Conservation (phyloP, 2,888 invertebrate genomes). For the Papilio gigon region DNA sequence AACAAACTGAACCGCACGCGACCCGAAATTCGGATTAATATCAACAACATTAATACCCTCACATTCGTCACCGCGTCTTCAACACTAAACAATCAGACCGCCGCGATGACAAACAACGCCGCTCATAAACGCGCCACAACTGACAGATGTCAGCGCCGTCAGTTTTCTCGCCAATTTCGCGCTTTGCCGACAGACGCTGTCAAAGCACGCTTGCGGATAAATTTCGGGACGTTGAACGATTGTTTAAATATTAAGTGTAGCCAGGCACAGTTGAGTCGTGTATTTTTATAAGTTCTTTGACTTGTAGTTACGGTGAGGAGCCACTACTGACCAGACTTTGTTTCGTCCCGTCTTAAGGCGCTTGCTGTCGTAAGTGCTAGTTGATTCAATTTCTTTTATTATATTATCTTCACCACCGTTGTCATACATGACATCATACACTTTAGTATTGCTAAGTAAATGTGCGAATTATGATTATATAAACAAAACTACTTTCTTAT, state of each 20-base stretch:
- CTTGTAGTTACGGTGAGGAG: too few species aligned
- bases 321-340: too few species aligned
- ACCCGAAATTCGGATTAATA: conserved; percentile 13
- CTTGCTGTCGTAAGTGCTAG: too few species aligned
- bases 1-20: neutral
- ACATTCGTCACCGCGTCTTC: conserved; percentile 32
- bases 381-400: too few species aligned
- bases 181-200: conserved; percentile 32
- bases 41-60: conserved; percentile 28
- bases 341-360: too few species aligned
- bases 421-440: too few species aligned
- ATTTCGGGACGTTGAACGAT: neutral
- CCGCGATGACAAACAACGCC: conserved; percentile 29
- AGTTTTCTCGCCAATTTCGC: conserved; percentile 32
- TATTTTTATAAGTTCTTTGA: neutral
- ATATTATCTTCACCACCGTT: too few species aligned
- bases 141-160: conserved; percentile 30
- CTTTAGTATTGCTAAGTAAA: too few species aligned
- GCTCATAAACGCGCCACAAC: conserved; percentile 32
- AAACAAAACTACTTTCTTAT: neutral
- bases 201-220: conserved; percentile 27
- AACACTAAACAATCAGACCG: conserved; percentile 17
- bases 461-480: conserved; percentile 2
- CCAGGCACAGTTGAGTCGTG: neutral
- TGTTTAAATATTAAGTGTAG: neutral